Evolutionary conservation across 2,113 vertebrate species (phyloP), one percentile per base, ranked within the genome.

Genomic region (Geothlypis trichas): DNA sequence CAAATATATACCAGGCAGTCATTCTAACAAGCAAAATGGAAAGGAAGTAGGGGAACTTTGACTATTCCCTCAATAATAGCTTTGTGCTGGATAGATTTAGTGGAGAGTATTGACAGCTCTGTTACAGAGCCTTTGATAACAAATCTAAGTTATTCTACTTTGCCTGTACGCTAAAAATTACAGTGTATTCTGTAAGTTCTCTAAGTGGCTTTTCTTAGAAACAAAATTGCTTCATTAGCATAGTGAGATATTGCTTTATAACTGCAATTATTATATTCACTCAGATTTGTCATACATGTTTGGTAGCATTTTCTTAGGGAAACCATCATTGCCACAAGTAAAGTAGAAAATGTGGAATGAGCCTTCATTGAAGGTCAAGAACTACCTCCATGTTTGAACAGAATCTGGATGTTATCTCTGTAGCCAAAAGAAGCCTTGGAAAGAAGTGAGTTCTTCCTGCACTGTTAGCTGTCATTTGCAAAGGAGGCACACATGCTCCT

Each of bases 171-270:
- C 37, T 87, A 80, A 37, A 30, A 62, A 89, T 77, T 89, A 47
- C 15, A 76, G 37, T 77, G 20, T 46, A 14, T 58, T 35, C 39
- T 42, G 4, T 55, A 47, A 61, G 37, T 83, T 88, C 24, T 58
- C 44, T n/a, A 61, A 76, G 71, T 73, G 54, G 23, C 28, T 93
- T 91, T 95, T 90, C 78, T 90, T 90, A 77, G 72, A 80, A 89
- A 73, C 31, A 67, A 81, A 95, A 74, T 58, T 74, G 15, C 59
- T 89, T 92, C 44, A 87, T 91, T 91, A 91, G 23, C 46, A 69
- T n/a, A 44, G 31, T 42, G 30, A 67, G 46, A 42, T 77, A 37
- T 4, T 77, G 15, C 39, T 81, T 95, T 90, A 10, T 35, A 58
- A 59, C 31, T 73, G 55, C 28, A 58, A 37, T 89, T 77, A 35